These are phyloP conservation scores for Dromaius novaehollandiae DNA, from an alignment of 2,113 vertebrate genomes.

Conservation along the genomic window DNA sequence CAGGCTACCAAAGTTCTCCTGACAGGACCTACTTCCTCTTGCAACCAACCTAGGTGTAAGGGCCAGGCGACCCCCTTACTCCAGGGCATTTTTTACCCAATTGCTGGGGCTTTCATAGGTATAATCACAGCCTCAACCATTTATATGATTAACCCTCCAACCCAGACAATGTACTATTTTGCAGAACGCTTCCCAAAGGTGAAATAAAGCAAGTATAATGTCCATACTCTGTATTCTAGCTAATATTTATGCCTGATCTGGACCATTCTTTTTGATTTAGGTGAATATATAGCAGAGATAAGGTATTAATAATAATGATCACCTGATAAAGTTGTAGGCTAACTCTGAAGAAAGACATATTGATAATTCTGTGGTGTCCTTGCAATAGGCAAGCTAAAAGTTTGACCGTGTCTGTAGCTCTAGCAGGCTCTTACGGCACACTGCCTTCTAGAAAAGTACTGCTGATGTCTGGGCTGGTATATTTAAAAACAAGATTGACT, in stretches of 20 bases:
- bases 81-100: not conserved
- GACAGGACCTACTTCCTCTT: not conserved
- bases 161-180: not conserved
- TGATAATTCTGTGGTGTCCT: not conserved
- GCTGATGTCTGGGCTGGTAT: not conserved
- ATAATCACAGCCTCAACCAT: not conserved
- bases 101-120: not conserved
- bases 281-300: not conserved
- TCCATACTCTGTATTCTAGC: not conserved
- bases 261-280: not conserved
- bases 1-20: not conserved
- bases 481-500: slow-evolving; percentile 34
- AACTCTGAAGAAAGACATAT: not conserved
- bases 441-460: not conserved
- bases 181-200: not conserved
- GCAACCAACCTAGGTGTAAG: not conserved
- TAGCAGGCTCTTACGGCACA: not conserved
- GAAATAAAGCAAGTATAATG: not conserved
- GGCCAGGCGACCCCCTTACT: not conserved
- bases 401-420: not conserved
- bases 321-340: not conserved
- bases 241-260: not conserved
- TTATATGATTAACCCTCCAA: not conserved
- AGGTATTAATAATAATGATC: not conserved
- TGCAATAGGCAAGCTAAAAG: not conserved